Evolutionary conservation across 2,113 vertebrate genomes (phyloP).

Genomic region (Brienomyrus longianalis): DNA sequence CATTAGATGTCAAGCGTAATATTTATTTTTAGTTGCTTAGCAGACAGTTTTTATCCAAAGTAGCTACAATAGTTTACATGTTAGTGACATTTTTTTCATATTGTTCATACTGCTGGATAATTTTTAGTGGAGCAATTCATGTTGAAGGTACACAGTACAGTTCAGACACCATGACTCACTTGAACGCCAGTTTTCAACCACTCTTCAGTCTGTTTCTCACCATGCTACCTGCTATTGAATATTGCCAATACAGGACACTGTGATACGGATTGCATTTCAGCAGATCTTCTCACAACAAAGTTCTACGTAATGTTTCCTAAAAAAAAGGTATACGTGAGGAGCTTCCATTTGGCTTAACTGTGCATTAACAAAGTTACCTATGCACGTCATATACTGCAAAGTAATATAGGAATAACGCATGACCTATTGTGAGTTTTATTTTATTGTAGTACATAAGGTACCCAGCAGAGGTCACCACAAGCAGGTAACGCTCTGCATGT

Average conservation of each 20-base stretch:
- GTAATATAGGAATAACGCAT: background rate
- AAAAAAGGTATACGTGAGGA: background rate
- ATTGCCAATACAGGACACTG: background rate
- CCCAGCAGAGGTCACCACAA: constrained; percentile 40
- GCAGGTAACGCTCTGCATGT: background rate
- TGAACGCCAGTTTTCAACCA: background rate
- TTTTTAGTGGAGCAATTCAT: background rate
- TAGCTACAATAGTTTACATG: background rate
- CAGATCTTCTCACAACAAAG: background rate
- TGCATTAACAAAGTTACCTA: background rate
- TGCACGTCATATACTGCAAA: background rate
- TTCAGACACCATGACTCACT: background rate
- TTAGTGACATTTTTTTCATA: background rate
- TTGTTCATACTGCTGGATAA: background rate
- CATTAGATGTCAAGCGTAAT: background rate
- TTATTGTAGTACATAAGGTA: background rate
- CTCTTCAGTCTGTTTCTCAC: background rate
- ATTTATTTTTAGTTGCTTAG: constrained; percentile 10
- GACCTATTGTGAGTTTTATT: background rate
- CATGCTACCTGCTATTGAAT: background rate
- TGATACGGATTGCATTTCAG: background rate
- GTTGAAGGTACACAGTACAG: background rate
- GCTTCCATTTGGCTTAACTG: background rate
- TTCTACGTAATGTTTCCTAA: background rate
- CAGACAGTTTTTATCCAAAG: background rate